Evolutionary conservation across 1,140 invertebrate species (phyloP).

Genomic region (Zaprionus lachaisei): DNA sequence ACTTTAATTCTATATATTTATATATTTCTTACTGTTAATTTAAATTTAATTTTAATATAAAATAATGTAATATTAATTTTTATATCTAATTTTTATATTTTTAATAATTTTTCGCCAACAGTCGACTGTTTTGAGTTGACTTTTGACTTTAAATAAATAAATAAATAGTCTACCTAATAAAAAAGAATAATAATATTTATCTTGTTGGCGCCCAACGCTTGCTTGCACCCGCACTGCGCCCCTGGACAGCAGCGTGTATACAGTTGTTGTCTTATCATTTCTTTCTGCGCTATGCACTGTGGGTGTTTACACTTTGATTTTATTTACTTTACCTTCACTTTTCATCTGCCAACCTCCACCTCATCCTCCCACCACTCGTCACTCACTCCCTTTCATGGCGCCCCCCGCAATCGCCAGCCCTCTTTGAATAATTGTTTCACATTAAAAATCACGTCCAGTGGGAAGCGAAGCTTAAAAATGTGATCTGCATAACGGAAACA

Average conservation of each 20-base stretch:
- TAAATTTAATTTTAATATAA: too few species aligned
- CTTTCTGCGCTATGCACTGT: constrained; percentile 14
- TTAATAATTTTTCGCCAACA: too few species aligned
- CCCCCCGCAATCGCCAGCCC: not conserved
- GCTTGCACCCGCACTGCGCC: not conserved
- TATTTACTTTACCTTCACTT: constrained; percentile 40
- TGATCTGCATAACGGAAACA: constrained; percentile 13
- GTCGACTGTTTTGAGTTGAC: too few species aligned
- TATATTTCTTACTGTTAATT: too few species aligned
- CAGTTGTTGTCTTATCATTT: constrained; percentile 35
- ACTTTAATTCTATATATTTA: too few species aligned
- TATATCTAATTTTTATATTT: too few species aligned
- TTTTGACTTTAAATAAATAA: too few species aligned
- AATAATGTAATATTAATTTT: too few species aligned
- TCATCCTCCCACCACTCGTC: too few species aligned
- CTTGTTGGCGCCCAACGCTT: not conserved
- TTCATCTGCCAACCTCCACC: constrained; percentile 10
- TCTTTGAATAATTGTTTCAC: constrained; percentile 1
- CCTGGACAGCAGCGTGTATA: not conserved
- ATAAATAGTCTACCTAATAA: too few species aligned
- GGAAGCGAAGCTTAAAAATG: constrained; percentile 7
- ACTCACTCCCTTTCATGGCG: not conserved
- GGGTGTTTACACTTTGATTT: constrained; percentile 41
- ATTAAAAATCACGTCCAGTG: constrained; percentile 33
- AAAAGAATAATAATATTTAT: not conserved